These are phyloP conservation scores for Chrysocyon brachyurus DNA, from an alignment of 2,797 vertebrate species.

Conservation along the genomic window DNA sequence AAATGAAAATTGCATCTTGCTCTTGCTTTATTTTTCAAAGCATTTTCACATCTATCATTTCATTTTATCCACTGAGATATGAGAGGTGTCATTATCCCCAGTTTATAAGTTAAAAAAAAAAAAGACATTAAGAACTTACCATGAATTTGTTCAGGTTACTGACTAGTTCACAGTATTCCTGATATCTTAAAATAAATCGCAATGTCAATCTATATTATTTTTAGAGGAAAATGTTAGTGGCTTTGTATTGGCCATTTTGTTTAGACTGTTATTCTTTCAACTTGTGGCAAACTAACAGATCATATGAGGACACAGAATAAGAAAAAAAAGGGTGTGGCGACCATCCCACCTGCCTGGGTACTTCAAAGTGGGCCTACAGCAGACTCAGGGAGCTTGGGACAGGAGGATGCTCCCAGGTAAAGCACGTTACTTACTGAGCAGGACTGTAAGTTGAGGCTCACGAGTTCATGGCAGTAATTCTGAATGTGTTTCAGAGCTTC, in stretches of 20 bases:
- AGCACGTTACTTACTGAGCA: conserved; percentile 91
- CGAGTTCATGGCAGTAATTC: conserved; percentile 95
- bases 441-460: conserved; percentile 96
- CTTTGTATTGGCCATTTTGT: background rate
- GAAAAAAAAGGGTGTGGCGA: background rate
- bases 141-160: background rate
- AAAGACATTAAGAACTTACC: background rate
- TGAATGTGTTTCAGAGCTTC: conserved; percentile 95
- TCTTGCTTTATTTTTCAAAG: background rate
- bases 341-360: no score
- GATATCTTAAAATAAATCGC: background rate
- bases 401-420: rapidly evolving
- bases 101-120: background rate
- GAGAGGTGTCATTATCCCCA: background rate
- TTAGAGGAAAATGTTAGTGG: background rate
- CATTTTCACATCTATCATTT: background rate
- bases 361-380: background rate
- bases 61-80: background rate
- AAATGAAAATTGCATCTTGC: background rate
- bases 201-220: background rate
- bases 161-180: background rate
- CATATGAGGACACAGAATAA: background rate
- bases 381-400: background rate
- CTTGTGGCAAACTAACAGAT: background rate
- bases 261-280: background rate